phyloP scores from a whole-genome alignment of 2,113 vertebrate species.

The Eurypyga helias region DNA sequence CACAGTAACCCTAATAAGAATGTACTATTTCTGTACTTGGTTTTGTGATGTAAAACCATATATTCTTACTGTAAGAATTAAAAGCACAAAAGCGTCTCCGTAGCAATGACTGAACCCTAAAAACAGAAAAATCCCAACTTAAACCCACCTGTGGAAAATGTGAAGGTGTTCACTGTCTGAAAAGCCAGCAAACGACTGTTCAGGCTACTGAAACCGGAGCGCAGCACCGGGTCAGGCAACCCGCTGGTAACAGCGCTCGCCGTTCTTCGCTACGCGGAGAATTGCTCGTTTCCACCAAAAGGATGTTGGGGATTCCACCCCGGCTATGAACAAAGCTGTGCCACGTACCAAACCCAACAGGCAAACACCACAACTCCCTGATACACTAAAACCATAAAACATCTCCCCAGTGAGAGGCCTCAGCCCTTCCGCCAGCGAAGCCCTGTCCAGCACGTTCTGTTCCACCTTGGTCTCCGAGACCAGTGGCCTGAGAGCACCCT shows the following conservation, averaged over 20 bases:
- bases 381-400: not conserved
- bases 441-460: accelerated
- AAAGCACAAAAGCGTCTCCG: not conserved
- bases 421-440: not conserved
- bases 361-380: not conserved
- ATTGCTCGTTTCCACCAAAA: not conserved
- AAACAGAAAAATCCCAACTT: not conserved
- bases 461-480: not conserved
- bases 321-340: not conserved
- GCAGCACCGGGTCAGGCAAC: not conserved
- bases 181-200: not conserved
- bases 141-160: not conserved
- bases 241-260: not conserved
- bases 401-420: not conserved
- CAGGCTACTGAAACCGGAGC: not conserved
- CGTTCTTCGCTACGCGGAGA: not conserved
- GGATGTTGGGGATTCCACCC: not conserved
- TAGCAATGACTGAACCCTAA: not conserved
- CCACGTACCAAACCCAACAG: not conserved
- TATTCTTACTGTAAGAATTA: not conserved
- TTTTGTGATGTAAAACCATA: not conserved
- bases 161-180: not conserved
- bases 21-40: not conserved
- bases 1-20: not conserved
- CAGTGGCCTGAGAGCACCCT: not conserved